These are phyloP conservation scores for Corythoichthys haematopterus DNA, from an alignment of 2,113 vertebrate species.

Conservation along the genomic window DNA sequence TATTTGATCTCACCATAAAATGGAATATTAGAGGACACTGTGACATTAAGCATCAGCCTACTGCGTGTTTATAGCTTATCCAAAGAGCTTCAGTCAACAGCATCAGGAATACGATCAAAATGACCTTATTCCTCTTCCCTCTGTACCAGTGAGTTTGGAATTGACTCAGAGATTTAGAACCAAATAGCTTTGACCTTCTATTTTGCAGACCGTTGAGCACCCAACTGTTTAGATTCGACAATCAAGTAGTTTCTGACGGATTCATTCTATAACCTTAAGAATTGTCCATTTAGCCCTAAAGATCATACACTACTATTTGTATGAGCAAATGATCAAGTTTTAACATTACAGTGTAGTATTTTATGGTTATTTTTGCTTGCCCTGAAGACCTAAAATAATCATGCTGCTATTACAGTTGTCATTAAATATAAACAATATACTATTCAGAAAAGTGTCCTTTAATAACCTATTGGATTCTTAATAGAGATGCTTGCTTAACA, in stretches of 20 bases:
- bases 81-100: constrained; percentile 4
- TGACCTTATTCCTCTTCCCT: neutral
- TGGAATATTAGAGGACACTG: constrained; percentile 8
- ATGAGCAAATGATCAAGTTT: no score
- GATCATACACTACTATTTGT: no score
- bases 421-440: neutral
- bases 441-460: neutral
- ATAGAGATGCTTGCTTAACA: neutral
- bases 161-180: constrained; percentile 2
- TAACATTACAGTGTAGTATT: no score
- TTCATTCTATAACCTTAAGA: no score
- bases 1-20: neutral
- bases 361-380: no score
- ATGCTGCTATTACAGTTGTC: no score
- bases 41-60: neutral
- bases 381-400: no score
- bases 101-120: neutral
- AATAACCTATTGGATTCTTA: neutral
- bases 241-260: neutral
- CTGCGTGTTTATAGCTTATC: constrained; percentile 3
- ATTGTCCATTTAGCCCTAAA: no score
- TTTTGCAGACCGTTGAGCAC: neutral
- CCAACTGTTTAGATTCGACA: neutral
- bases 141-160: neutral
- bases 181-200: neutral